Percentiles rank a stretch among this genome's conserved stretches.
Conservation (phyloP, 2,113 vertebrate genomes). For the Xyliphius kryptos region DNA sequence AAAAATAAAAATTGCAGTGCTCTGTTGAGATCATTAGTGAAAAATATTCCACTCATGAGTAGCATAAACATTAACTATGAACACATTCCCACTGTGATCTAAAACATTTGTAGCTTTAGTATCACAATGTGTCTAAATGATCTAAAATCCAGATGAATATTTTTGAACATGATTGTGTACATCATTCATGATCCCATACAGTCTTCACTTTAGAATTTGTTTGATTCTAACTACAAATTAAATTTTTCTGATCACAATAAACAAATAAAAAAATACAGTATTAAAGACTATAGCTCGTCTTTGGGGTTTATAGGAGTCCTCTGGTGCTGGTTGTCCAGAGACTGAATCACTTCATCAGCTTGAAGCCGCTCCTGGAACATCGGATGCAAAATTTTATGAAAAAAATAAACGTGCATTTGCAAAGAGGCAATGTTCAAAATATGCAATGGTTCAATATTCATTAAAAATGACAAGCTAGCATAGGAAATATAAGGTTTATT, state of each 20-base stretch:
- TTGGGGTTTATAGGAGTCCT: conserved; percentile 80
- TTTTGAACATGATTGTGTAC: too few relatives aligned
- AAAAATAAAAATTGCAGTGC: background rate
- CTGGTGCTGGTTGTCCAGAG: conserved; percentile 68
- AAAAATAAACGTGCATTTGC: too few relatives aligned
- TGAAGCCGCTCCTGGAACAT: conserved; percentile 81
- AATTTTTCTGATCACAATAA: conserved; percentile 78
- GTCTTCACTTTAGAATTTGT: too few relatives aligned
- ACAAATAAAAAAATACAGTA: conserved; percentile 86
- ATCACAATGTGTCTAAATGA: too few relatives aligned
- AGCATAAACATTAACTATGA: background rate
- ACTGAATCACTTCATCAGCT: conserved; percentile 85
- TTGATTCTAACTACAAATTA: conserved; percentile 56
- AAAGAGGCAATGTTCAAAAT: too few relatives aligned
- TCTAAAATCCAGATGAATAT: too few relatives aligned
- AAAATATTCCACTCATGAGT: background rate
- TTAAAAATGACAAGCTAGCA: too few relatives aligned
- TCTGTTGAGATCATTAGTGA: background rate
- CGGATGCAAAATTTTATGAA: background rate
- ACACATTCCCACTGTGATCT: background rate
- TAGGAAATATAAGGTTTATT: too few relatives aligned
- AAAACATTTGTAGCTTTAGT: background rate
- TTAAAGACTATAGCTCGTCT: conserved; percentile 79
- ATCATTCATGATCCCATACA: too few relatives aligned
- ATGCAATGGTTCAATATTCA: too few relatives aligned